Percentiles rank a stretch among this genome's conserved stretches.
phyloP scores from a whole-genome alignment of 2,888 invertebrate genomes.

The Aproaerema taeniolella region DNA sequence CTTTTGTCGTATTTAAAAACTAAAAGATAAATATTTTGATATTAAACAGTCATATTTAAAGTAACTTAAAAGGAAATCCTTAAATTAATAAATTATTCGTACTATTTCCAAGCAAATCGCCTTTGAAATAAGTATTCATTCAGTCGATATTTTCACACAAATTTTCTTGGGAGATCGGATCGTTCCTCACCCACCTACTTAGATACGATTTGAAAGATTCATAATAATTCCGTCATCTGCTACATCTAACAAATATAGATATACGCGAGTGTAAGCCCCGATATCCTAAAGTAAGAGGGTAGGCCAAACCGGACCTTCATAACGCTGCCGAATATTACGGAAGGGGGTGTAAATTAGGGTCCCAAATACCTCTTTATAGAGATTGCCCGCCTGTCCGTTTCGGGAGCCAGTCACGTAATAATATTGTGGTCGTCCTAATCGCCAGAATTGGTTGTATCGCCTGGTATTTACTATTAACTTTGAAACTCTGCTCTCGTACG shows the following conservation, averaged over 20 bases:
- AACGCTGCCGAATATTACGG: slow-evolving; percentile 59
- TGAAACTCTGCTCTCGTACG: background rate
- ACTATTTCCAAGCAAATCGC: no score
- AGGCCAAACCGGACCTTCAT: slow-evolving; percentile 48
- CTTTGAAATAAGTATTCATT: no score
- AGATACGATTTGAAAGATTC: no score
- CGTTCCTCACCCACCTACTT: no score
- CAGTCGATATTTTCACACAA: no score
- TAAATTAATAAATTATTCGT: no score
- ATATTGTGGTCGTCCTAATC: slow-evolving; percentile 59
- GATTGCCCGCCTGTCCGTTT: slow-evolving; percentile 59
- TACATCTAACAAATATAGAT: slow-evolving; percentile 3
- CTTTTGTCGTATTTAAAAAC: no score
- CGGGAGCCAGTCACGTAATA: slow-evolving; percentile 65
- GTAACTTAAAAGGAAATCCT: no score
- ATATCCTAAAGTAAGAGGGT: slow-evolving; percentile 26
- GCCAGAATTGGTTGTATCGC: slow-evolving; percentile 26
- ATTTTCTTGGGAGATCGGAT: no score
- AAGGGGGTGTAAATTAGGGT: slow-evolving; percentile 73
- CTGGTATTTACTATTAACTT: slow-evolving; percentile 4
- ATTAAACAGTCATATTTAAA: no score
- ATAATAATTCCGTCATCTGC: slow-evolving; percentile 3
- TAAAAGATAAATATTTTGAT: no score
- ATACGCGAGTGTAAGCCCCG: slow-evolving; percentile 5
- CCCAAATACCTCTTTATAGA: slow-evolving; percentile 66